These are phyloP conservation scores for Agrotis exclamationis DNA, from an alignment of 2,888 invertebrate species.

Conservation along the genomic window DNA sequence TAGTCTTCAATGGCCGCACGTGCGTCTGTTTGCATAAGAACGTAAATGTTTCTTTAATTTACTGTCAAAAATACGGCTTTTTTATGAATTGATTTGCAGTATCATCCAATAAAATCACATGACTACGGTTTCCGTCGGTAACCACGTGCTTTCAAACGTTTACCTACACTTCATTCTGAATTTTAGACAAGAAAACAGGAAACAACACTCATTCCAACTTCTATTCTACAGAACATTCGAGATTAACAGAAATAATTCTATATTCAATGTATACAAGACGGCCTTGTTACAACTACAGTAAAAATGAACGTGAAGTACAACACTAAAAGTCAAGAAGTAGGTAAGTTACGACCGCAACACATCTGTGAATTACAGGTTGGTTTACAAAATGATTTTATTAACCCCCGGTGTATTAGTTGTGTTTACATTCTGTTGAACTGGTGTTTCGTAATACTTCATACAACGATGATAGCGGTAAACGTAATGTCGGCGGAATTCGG, in stretches of 20 bases:
- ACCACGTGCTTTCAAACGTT: background rate
- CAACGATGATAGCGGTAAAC: constrained; percentile 62
- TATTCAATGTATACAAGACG: constrained; percentile 75
- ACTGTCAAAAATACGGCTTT: background rate
- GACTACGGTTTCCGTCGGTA: background rate
- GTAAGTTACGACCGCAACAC: constrained; percentile 80
- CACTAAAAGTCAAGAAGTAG: constrained; percentile 84
- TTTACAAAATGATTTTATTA: constrained; percentile 87
- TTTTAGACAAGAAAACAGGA: constrained; percentile 7
- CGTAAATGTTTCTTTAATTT: constrained; percentile 14
- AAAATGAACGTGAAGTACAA: constrained; percentile 79
- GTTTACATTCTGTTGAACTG: constrained; percentile 76
- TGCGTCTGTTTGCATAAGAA: constrained; percentile 15
- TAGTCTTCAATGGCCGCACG: constrained; percentile 13
- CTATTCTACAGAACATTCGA: constrained; percentile 53
- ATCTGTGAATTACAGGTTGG: constrained; percentile 75
- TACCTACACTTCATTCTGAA: background rate
- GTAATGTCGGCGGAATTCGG: constrained; percentile 43
- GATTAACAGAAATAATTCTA: constrained; percentile 62
- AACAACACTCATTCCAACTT: constrained; percentile 23
- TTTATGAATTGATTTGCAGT: background rate
- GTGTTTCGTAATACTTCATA: constrained; percentile 78
- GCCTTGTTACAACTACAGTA: constrained; percentile 85
- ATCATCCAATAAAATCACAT: constrained; percentile 2
- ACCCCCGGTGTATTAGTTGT: constrained; percentile 78